Percentiles rank a stretch among this genome's conserved stretches.
These are phyloP conservation scores for Baryphthengus martii DNA, from an alignment of 2,113 vertebrate species.

Conservation along the genomic window DNA sequence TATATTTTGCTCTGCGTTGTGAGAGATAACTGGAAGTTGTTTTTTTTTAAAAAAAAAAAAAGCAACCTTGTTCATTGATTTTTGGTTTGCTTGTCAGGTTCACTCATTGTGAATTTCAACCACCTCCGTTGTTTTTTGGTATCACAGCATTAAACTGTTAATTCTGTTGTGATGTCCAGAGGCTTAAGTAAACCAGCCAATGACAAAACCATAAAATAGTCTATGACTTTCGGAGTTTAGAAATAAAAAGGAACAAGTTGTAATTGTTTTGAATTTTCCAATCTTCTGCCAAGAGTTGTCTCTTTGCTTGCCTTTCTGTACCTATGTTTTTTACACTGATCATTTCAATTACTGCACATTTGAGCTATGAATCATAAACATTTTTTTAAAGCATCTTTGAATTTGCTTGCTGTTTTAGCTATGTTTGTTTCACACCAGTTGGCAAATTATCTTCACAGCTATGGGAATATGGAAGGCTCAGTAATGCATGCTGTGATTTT, in stretches of 20 bases:
- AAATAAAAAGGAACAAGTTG: neutral
- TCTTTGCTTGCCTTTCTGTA: neutral
- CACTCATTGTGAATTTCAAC: neutral
- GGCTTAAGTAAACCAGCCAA: neutral
- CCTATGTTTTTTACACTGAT: neutral
- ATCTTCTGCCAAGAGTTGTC: neutral
- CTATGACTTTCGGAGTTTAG: neutral
- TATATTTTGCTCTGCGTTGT: neutral
- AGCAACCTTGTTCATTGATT: neutral
- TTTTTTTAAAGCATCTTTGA: neutral
- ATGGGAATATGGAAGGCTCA: neutral
- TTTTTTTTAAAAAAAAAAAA: neutral
- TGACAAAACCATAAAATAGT: neutral
- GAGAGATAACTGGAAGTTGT: neutral
- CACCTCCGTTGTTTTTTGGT: neutral
- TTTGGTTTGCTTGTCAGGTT: neutral
- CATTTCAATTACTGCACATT: neutral
- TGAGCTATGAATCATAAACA: neutral
- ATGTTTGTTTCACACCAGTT: neutral
- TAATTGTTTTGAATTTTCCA: neutral
- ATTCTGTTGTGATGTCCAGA: neutral
- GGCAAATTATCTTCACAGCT: neutral
- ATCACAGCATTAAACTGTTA: neutral
- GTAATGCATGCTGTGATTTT: neutral
- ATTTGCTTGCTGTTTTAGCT: neutral